These are phyloP conservation scores for Onychomys torridus DNA, from an alignment of 2,797 vertebrate species.

Conservation along the genomic window DNA sequence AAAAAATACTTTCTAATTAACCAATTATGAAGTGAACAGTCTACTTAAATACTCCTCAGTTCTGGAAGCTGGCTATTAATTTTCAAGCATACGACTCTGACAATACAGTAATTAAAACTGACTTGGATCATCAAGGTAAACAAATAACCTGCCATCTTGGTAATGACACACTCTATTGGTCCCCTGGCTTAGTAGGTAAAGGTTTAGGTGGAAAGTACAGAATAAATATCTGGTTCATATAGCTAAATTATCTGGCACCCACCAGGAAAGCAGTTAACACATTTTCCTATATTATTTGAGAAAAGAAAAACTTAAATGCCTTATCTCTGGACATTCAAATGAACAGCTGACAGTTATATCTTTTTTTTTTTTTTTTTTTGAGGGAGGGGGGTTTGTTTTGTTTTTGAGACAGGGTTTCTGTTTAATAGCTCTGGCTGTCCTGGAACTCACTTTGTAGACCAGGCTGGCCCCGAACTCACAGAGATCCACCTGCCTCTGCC, in stretches of 20 bases:
- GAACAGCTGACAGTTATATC: not conserved
- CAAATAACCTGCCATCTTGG: not conserved
- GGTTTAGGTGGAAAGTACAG: too few relatives aligned
- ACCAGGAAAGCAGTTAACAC: not conserved
- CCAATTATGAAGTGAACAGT: conserved; percentile 47
- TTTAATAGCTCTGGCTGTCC: not conserved
- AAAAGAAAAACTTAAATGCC: conserved; percentile 23
- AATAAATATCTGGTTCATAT: not conserved
- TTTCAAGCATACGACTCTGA: not conserved
- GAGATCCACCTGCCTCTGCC: not conserved
- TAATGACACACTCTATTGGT: not conserved
- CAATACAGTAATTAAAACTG: not conserved
- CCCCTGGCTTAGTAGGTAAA: not conserved
- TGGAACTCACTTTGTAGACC: not conserved
- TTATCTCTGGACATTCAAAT: conserved; percentile 1
- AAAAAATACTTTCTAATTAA: conserved; percentile 45
- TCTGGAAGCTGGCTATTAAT: conserved; percentile 5
- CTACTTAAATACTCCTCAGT: not conserved
- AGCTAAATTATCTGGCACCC: not conserved
- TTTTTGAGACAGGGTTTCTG: not conserved
- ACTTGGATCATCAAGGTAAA: not conserved
- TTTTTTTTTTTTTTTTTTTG: not conserved
- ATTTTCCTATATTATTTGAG: conserved; percentile 1
- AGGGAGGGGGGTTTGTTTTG: not conserved
- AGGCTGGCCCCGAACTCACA: not conserved